Base-by-base conservation (phyloP, 2,888 invertebrate genomes). In the Volucella inflata region DNA sequence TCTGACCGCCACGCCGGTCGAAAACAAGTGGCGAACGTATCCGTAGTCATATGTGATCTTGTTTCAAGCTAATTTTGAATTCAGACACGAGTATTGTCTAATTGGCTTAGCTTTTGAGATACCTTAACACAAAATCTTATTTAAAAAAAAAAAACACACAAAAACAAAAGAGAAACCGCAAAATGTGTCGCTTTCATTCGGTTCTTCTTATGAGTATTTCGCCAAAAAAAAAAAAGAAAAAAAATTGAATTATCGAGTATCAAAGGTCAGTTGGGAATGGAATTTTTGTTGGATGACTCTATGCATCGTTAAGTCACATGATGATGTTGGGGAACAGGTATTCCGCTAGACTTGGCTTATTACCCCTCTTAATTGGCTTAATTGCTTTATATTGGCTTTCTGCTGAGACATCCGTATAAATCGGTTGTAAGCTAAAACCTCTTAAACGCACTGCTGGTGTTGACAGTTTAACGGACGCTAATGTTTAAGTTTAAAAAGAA, bases 41-140 rank as follows among this genome's bases (percentile, higher is more conserved):
- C 6, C 30, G 30, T 30, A 30, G 30, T 30, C 30, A 30, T 17
- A 60, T 42, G 55, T 44, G 67, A 68, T 68, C 59, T 76, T 62
- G 17, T 72, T 68, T 60, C 60, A 14, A 60, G 53, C 51, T 51
- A 67, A 75, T 51, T 68, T 68, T n/a, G 36, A 68, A 44, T 67
- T 42, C n/a, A 9, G 3, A 40, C 51, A 68, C 60, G 59, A 40
- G 64, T 57, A 17, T 46, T 10, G 60, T 38, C 14, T 17, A 48
- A 12, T 36, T 38, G 50, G 11, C 8, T 17, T 9, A 40, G 38
- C 2, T 2, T 46, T 44, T 17, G 17, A 30, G 9, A 42, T n/a
- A 8, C 30, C 3, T 30, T 30, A 6, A 21, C 2, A 21, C 2
- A 2, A 21, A 21, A 21, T 21, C 21, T 2, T 3, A 21, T 21